Percentiles rank a stretch among this genome's conserved stretches.
phyloP scores from a whole-genome alignment of 2,888 invertebrate genomes.

The Deilephila elpenor region DNA sequence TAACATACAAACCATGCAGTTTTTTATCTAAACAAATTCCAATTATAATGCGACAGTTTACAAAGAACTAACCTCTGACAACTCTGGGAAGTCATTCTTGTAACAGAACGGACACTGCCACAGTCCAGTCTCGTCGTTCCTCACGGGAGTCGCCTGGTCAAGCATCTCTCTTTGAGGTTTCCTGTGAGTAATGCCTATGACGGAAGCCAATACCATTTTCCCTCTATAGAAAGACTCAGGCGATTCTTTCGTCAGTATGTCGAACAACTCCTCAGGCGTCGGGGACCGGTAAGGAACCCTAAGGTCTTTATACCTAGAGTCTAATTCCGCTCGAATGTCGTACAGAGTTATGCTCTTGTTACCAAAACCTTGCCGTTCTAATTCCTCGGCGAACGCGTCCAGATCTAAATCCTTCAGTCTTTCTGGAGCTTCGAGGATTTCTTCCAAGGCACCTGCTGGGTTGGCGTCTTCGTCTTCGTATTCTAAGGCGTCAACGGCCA shows the following conservation, averaged over 20 bases:
- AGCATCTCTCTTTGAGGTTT: slow-evolving; percentile 97
- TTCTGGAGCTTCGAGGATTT: slow-evolving; percentile 98
- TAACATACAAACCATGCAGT: no score
- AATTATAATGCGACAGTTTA: neutral
- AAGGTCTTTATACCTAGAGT: slow-evolving; percentile 96
- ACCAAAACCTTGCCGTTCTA: slow-evolving; percentile 95
- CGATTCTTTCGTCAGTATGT: slow-evolving; percentile 97
- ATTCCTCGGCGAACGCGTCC: slow-evolving; percentile 98
- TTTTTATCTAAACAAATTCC: neutral
- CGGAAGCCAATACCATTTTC: slow-evolving; percentile 93
- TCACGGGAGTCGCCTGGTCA: slow-evolving; percentile 97
- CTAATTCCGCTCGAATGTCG: slow-evolving; percentile 98
- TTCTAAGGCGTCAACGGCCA: slow-evolving; percentile 99
- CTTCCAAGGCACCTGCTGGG: slow-evolving; percentile 98
- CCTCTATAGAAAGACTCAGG: slow-evolving; percentile 96
- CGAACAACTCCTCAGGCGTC: slow-evolving; percentile 95
- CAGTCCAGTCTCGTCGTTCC: slow-evolving; percentile 96
- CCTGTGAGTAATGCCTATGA: slow-evolving; percentile 92
- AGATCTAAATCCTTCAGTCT: slow-evolving; percentile 97
- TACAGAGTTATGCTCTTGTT: slow-evolving; percentile 97
- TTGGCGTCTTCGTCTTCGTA: slow-evolving; percentile 98
- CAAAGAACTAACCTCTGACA: slow-evolving; percentile 88
- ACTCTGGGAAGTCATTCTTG: slow-evolving; percentile 97
- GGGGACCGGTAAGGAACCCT: slow-evolving; percentile 91
- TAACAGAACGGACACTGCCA: slow-evolving; percentile 99